Conservation (phyloP, 2,113 vertebrate genomes). For the Eulemur macaco region DNA sequence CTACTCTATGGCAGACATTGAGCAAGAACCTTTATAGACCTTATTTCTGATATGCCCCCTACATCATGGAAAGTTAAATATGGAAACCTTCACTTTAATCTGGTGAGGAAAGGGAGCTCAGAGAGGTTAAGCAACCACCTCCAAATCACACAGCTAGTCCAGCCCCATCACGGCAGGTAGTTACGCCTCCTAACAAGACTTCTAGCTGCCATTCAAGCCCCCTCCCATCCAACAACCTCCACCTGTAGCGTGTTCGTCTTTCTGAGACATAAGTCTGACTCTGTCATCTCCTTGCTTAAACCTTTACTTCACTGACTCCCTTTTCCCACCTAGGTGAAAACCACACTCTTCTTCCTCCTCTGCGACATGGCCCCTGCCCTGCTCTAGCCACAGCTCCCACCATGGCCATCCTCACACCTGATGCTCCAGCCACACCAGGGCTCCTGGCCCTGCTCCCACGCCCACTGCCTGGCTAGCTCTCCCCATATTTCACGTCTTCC, state of each 20-base stretch:
- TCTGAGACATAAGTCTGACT: not conserved
- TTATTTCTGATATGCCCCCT: not conserved
- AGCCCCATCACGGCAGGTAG: not conserved
- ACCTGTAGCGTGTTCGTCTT: not conserved
- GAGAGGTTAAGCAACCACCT: not conserved
- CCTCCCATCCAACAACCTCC: not conserved
- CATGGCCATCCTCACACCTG: accelerated
- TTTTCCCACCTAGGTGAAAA: not conserved
- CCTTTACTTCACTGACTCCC: not conserved
- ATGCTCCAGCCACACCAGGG: accelerated
- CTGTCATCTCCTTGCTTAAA: not conserved
- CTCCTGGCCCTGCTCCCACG: not conserved
- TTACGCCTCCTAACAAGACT: not conserved
- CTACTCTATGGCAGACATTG: not conserved
- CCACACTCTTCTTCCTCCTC: not conserved
- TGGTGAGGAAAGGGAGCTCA: not conserved
- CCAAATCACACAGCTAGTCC: not conserved
- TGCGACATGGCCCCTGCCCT: accelerated
- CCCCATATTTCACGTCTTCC: not conserved
- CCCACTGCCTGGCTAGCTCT: not conserved
- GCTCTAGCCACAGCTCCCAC: not conserved
- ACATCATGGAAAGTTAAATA: not conserved
- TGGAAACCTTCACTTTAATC: not conserved
- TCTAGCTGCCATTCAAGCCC: not conserved
- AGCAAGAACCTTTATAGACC: not conserved